Evolutionary conservation across 2,113 vertebrate species (phyloP).

Genomic region (Elachura formosa): DNA sequence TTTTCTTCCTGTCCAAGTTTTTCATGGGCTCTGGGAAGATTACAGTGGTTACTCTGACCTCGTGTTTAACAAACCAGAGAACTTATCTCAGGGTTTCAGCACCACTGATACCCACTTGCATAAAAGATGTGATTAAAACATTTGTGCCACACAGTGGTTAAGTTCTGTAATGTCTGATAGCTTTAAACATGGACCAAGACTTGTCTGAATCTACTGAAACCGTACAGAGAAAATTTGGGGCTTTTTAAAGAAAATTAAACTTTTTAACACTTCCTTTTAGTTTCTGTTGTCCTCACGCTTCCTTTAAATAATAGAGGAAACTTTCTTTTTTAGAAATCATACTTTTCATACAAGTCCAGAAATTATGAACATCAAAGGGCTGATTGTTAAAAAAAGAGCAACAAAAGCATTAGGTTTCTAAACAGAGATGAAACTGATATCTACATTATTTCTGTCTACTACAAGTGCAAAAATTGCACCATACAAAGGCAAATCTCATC

Average conservation of each 20-base stretch:
- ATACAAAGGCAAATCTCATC: not conserved
- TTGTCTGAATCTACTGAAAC: not conserved
- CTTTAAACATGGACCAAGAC: not conserved
- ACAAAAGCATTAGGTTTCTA: not conserved
- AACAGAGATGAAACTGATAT: not conserved
- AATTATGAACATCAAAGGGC: not conserved
- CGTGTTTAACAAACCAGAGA: not conserved
- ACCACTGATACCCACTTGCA: not conserved
- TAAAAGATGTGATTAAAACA: not conserved
- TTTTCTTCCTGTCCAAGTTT: not conserved
- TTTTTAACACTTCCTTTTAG: too few relatives aligned
- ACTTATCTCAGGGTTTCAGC: not conserved
- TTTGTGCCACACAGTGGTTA: not conserved
- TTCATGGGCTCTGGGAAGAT: not conserved
- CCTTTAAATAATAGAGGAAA: not conserved
- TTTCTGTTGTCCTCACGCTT: not conserved
- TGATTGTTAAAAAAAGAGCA: not conserved
- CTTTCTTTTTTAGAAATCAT: not conserved
- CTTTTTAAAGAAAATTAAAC: not conserved
- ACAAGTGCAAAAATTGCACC: not conserved
- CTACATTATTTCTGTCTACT: not conserved
- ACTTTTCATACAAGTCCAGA: not conserved
- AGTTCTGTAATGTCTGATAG: not conserved
- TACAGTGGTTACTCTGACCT: not conserved
- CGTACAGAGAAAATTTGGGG: not conserved